A percentile compares a stretch with the other conserved stretches of the same genome.
Evolutionary conservation across 1,140 invertebrate species (phyloP).

Genomic region (Muscidifurax raptorellus): DNA sequence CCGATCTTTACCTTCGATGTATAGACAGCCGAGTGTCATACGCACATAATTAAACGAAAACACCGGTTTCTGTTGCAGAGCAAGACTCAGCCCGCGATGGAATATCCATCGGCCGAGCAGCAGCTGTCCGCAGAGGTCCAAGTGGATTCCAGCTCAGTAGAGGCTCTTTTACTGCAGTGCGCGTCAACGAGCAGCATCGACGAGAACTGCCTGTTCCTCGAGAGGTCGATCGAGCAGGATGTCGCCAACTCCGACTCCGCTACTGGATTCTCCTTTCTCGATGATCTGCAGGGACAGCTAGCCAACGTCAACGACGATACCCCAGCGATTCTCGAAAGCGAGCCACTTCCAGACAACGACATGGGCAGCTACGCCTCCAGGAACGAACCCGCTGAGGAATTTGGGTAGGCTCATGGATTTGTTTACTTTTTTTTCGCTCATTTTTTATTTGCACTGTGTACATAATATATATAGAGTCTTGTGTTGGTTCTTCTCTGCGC

Average conservation of each 20-base stretch:
- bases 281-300: slow-evolving; percentile 24
- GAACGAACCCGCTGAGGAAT: neutral
- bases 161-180: slow-evolving; percentile 17
- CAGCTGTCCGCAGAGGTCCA: slow-evolving; percentile 60
- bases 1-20: no score
- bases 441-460: no score
- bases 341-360: neutral
- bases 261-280: slow-evolving; percentile 21
- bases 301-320: neutral
- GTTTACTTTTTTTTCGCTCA: neutral
- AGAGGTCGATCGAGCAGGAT: neutral
- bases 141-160: slow-evolving; percentile 65
- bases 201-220: slow-evolving; percentile 17
- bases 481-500: no score
- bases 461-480: no score
- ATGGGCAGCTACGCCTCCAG: slow-evolving; percentile 2
- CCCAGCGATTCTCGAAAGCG: neutral
- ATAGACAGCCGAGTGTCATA: no score
- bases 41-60: no score
- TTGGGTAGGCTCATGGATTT: slow-evolving; percentile 17
- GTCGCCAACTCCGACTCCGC: neutral
- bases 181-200: slow-evolving; percentile 13
- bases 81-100: slow-evolving; percentile 65
- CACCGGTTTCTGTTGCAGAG: slow-evolving; percentile 55
- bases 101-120: slow-evolving; percentile 64